A percentile compares a stretch with the other conserved stretches of the same genome.
Evolutionary conservation across 1,140 invertebrate species (phyloP).

Genomic region (Cecropterus lyciades): DNA sequence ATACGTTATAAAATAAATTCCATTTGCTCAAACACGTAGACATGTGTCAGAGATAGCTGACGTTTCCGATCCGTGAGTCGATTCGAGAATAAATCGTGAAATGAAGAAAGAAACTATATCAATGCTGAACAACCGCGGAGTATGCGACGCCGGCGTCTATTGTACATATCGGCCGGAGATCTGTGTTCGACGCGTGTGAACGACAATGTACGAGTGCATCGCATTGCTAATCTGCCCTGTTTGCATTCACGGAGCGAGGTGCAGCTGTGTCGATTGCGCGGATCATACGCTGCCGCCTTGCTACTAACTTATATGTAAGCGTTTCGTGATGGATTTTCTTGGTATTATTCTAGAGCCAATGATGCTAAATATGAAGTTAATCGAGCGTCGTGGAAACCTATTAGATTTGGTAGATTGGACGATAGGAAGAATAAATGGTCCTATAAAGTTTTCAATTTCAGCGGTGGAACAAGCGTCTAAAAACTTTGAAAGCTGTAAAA

Average conservation of each 20-base stretch:
- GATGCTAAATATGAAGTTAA: too few relatives aligned
- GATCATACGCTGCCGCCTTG: slow-evolving; percentile 40
- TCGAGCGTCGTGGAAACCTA: too few relatives aligned
- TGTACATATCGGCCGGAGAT: slow-evolving; percentile 51
- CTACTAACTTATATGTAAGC: background rate
- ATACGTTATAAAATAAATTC: slow-evolving; percentile 1
- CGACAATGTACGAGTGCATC: slow-evolving; percentile 56
- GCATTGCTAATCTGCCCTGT: slow-evolving; percentile 66
- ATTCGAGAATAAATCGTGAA: slow-evolving; percentile 22
- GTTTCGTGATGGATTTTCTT: background rate
- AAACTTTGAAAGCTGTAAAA: too few relatives aligned
- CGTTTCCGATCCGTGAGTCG: slow-evolving; percentile 33
- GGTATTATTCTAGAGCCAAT: too few relatives aligned
- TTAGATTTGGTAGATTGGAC: too few relatives aligned
- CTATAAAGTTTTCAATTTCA: too few relatives aligned
- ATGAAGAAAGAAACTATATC: background rate
- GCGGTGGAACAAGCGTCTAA: too few relatives aligned
- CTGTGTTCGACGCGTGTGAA: slow-evolving; percentile 59
- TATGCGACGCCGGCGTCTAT: slow-evolving; percentile 19
- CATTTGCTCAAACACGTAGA: slow-evolving; percentile 10
- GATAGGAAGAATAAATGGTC: too few relatives aligned
- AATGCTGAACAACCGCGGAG: background rate
- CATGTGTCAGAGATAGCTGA: slow-evolving; percentile 24
- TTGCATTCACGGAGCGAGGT: slow-evolving; percentile 55
- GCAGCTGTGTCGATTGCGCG: slow-evolving; percentile 52